Base-by-base conservation (phyloP, 2,888 invertebrate genomes). In the Drosophila yooni region DNA sequence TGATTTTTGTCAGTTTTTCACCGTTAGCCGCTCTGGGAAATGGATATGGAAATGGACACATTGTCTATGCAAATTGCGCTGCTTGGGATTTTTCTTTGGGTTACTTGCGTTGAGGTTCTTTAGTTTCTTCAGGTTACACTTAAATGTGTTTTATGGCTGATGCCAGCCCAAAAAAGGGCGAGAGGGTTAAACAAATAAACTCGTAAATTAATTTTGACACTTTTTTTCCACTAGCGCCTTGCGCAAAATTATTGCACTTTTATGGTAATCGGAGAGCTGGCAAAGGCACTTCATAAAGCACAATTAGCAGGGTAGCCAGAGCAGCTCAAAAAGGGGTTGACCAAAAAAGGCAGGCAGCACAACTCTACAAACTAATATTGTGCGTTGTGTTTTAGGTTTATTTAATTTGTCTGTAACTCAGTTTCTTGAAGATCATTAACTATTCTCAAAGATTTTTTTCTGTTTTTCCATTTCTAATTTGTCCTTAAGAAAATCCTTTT, bases 171-270 rank as follows among this genome's bases (percentile, higher is more conserved):
- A 52, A 78, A 78, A 90, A 89, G 92, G 92, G 92, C 91, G 81
- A 63, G 67, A 82, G 82, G 86, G 89, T 88, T 92, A 93, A 93
- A 93, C 93, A 93, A 93, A 93, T 88, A 89, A 83, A 81, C 84
- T 88, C 92, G 93, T 93, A 93, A 93, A 93, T 93, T 93, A 91
- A 93, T 92, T 91, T 91, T 93, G 93, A 93, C 93, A 93, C 90
- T 91, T 92, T 83, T 81, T 83, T 82, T 43, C 43, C 0, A 21
- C 68, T 74, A 60, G 73, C 56, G 70, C 57, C 75, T 74, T 71
- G 70, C 76, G 54, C 74, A 52, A 87, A 87, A 83, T 74, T 86
- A 88, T 87, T 79, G 76, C 77, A 74, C 60, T 83, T 83, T 88
- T 89, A 88, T 88, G 87, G 79, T 76, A 89, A 88, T 88, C 66